phyloP scores from a whole-genome alignment of 2,113 vertebrate species.

The Odocoileus hemionus region DNA sequence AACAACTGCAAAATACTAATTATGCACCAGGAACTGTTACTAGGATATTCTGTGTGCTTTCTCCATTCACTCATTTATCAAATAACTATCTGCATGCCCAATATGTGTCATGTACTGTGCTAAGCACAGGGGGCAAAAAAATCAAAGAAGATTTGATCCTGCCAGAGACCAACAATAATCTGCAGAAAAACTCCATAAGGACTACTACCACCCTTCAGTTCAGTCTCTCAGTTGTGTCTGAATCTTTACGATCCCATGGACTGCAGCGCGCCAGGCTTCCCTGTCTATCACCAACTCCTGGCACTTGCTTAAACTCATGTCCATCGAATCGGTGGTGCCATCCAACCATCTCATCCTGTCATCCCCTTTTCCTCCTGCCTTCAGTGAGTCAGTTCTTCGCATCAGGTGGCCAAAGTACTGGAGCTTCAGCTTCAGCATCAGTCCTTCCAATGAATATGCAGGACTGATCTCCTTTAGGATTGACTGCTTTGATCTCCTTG shows the following conservation, averaged over 20 bases:
- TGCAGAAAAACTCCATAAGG: neutral
- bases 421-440: too few relatives aligned
- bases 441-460: too few relatives aligned
- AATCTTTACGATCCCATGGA: neutral
- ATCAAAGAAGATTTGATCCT: neutral
- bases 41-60: neutral
- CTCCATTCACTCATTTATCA: neutral
- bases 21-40: neutral
- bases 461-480: neutral
- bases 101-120: neutral
- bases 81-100: neutral
- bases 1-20: neutral
- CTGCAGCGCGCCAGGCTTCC: fast-evolving
- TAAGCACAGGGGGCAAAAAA: neutral
- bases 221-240: neutral
- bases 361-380: neutral
- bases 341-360: neutral
- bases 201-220: neutral
- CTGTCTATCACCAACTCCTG: neutral
- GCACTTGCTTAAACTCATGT: neutral
- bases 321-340: neutral
- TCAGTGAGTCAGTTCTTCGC: neutral
- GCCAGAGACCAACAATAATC: neutral
- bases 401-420: too few relatives aligned
- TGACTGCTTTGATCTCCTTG: neutral